phyloP scores from a whole-genome alignment of 2,888 invertebrate genomes.

The Acanthococcus lagerstroemiae region DNA sequence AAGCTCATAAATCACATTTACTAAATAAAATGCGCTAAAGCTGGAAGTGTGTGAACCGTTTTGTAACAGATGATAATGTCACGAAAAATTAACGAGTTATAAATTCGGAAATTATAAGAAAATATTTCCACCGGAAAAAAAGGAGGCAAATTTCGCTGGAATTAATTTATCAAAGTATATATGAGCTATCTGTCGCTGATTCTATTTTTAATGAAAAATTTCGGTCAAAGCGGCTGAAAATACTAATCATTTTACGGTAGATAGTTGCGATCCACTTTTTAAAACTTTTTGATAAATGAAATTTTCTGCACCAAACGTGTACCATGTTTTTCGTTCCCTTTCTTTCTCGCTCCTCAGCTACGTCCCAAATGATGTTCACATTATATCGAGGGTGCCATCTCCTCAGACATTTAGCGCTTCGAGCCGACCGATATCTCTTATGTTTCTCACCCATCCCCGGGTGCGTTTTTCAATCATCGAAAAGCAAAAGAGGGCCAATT shows the following conservation, averaged over 20 bases:
- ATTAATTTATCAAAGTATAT: constrained; percentile 6
- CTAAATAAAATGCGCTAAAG: background rate
- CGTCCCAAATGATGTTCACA: too few species aligned
- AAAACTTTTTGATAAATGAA: background rate
- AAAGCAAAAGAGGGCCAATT: too few species aligned
- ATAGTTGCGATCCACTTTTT: background rate
- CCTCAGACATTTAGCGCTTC: background rate
- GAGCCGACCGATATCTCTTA: too few species aligned
- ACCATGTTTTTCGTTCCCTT: background rate
- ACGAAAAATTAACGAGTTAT: constrained; percentile 5
- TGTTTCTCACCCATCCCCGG: background rate
- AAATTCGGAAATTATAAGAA: constrained; percentile 1
- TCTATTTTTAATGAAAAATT: background rate
- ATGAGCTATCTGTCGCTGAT: background rate
- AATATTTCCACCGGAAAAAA: background rate
- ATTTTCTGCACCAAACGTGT: too few species aligned
- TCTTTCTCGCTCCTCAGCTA: too few species aligned
- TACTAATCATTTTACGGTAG: background rate
- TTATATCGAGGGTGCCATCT: too few species aligned
- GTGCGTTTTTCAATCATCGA: too few species aligned
- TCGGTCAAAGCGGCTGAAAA: background rate
- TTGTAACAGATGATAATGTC: constrained; percentile 12
- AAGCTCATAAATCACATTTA: background rate
- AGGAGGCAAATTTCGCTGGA: background rate
- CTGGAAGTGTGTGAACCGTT: background rate